Percentiles rank a stretch among this genome's conserved stretches.
Evolutionary conservation across 2,113 vertebrate species (phyloP).

Genomic region (Climacteris rufus): DNA sequence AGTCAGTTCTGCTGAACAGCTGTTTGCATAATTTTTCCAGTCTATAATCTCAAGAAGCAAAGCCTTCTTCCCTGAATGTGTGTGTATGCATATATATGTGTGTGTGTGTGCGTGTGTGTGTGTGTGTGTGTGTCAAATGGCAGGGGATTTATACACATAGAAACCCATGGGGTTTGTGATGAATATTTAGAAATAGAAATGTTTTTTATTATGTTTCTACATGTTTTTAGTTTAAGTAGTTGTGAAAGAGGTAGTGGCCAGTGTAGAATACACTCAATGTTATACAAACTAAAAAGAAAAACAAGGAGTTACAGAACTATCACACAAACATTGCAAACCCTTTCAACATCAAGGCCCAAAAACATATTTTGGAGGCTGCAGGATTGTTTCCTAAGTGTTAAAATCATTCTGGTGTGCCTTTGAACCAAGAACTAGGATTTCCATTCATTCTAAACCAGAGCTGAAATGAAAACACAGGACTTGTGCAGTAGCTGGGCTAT

Average conservation of each 20-base stretch:
- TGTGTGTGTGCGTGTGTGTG: background rate
- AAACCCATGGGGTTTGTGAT: background rate
- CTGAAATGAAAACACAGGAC: background rate
- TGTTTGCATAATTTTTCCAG: constrained; percentile 34
- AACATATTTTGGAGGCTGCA: background rate
- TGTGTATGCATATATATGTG: background rate
- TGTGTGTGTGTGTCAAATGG: background rate
- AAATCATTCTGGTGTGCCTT: background rate
- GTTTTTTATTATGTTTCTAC: background rate
- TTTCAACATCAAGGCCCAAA: background rate
- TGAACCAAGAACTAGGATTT: background rate
- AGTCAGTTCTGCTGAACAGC: constrained; percentile 26
- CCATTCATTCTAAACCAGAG: background rate
- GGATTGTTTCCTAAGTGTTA: background rate
- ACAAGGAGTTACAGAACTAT: background rate
- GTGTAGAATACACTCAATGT: background rate
- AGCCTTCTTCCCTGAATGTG: background rate
- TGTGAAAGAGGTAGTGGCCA: background rate
- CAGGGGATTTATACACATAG: background rate
- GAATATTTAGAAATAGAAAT: background rate
- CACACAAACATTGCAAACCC: background rate
- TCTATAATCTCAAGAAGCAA: background rate
- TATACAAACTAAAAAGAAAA: background rate
- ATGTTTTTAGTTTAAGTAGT: background rate
- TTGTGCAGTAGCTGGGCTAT: background rate